Evolutionary conservation across 2,797 vertebrate genomes (phyloP).

Genomic region (Coreius guichenoti): DNA sequence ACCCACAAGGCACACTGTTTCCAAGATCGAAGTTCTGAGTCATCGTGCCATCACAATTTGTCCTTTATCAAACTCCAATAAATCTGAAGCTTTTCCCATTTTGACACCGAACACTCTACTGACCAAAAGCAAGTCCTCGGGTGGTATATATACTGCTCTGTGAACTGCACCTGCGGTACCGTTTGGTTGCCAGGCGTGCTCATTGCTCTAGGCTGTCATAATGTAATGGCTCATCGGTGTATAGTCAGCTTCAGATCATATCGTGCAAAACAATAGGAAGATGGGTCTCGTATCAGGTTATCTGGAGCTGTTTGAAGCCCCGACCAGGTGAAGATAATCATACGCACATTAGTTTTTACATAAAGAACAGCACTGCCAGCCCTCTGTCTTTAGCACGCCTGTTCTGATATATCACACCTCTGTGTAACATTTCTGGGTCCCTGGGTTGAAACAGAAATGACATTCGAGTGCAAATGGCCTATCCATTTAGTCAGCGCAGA

Average conservation of each 20-base stretch:
- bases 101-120: too few species aligned
- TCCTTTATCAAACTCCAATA: too few species aligned
- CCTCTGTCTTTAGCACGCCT: conserved; percentile 14
- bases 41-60: too few species aligned
- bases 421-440: conserved; percentile 28
- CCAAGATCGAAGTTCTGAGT: too few species aligned
- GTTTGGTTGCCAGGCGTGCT: too few species aligned
- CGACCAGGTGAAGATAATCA: conserved; percentile 14
- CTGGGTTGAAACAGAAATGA: conserved; percentile 49
- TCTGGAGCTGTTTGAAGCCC: neutral
- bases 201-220: too few species aligned
- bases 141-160: too few species aligned
- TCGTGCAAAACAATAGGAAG: neutral
- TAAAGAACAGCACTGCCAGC: conserved; percentile 23
- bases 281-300: neutral
- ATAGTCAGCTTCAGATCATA: neutral
- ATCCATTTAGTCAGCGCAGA: conserved; percentile 44
- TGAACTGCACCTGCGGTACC: too few species aligned
- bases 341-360: conserved; percentile 25
- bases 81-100: too few species aligned
- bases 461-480: conserved; percentile 50
- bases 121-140: too few species aligned
- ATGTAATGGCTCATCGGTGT: too few species aligned
- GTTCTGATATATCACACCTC: conserved; percentile 36
- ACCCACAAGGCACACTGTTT: too few species aligned